Evolutionary conservation across 2,113 vertebrate genomes (phyloP).

Genomic region (Gnathonemus longibarbis): DNA sequence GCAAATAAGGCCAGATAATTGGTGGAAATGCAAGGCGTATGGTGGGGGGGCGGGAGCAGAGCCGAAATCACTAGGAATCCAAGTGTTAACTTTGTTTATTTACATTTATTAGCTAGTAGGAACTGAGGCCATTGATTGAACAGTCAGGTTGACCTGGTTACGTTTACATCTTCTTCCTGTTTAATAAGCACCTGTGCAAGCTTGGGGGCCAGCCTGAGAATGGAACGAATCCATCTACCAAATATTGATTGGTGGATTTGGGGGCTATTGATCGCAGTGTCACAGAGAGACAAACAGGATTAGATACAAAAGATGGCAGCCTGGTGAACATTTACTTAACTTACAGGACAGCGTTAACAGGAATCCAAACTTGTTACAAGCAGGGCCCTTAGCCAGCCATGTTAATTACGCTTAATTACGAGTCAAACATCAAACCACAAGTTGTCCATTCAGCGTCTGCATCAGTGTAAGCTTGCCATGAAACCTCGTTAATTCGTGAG

Average conservation of each 20-base stretch:
- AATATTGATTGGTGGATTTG: not conserved
- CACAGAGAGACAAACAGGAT: not conserved
- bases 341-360: not conserved
- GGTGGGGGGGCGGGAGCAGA: not conserved
- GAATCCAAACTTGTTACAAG: not conserved
- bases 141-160: not conserved
- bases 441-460: not conserved
- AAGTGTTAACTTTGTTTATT: not conserved
- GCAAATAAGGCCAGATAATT: not conserved
- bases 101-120: not conserved
- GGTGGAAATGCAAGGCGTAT: not conserved
- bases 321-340: not conserved
- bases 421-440: not conserved
- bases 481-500: not conserved
- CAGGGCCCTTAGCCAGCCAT: not conserved
- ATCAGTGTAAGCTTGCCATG: not conserved
- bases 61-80: not conserved
- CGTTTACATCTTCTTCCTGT: not conserved
- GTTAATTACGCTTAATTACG: not conserved
- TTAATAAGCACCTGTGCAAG: no score
- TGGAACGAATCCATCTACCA: not conserved
- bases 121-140: not conserved
- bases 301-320: not conserved
- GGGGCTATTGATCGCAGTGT: not conserved
- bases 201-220: not conserved